These are phyloP conservation scores for Aethina tumida DNA, from an alignment of 1,140 invertebrate genomes.

Conservation along the genomic window DNA sequence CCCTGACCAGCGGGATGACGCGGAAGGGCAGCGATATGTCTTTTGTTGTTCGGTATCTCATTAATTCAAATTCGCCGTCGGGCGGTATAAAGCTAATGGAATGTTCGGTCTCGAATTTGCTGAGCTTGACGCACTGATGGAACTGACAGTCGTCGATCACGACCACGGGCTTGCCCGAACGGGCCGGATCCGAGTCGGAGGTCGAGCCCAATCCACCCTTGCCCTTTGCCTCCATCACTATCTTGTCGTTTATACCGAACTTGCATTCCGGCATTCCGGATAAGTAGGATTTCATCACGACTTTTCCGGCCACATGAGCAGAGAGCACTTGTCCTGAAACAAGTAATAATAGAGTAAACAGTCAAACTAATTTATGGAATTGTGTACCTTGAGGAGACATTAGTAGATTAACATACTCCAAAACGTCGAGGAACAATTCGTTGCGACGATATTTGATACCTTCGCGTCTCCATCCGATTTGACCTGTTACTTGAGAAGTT, in stretches of 20 bases:
- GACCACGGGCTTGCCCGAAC: slow-evolving; percentile 89
- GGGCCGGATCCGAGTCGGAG: slow-evolving; percentile 73
- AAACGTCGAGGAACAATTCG: slow-evolving; percentile 96
- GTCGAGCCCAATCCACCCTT: slow-evolving; percentile 55
- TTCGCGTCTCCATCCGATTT: slow-evolving; percentile 99
- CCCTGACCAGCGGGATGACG: slow-evolving; percentile 95
- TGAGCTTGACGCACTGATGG: slow-evolving; percentile 99
- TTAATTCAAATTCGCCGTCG: slow-evolving; percentile 99
- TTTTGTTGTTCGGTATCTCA: slow-evolving; percentile 99
- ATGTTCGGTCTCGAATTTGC: slow-evolving; percentile 99
- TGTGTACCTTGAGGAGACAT: slow-evolving; percentile 94
- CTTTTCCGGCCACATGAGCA: slow-evolving; percentile 97
- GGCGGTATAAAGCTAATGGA: slow-evolving; percentile 99
- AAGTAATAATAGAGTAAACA: background rate
- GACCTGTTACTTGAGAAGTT: slow-evolving; percentile 97
- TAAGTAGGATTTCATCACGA: slow-evolving; percentile 99
- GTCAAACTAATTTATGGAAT: background rate
- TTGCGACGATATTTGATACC: slow-evolving; percentile 99
- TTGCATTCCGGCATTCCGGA: slow-evolving; percentile 99
- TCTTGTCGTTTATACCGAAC: slow-evolving; percentile 99
- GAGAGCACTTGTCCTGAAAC: slow-evolving; percentile 89
- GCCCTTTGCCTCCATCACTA: slow-evolving; percentile 97
- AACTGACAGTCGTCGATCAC: slow-evolving; percentile 99
- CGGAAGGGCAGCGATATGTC: slow-evolving; percentile 99
- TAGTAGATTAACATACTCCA: slow-evolving; percentile 97